A percentile compares a stretch with the other conserved stretches of the same genome.
Conservation (phyloP, 35 echinoderm and acorn worm genomes). For the Heliocidaris erythrogramma region DNA sequence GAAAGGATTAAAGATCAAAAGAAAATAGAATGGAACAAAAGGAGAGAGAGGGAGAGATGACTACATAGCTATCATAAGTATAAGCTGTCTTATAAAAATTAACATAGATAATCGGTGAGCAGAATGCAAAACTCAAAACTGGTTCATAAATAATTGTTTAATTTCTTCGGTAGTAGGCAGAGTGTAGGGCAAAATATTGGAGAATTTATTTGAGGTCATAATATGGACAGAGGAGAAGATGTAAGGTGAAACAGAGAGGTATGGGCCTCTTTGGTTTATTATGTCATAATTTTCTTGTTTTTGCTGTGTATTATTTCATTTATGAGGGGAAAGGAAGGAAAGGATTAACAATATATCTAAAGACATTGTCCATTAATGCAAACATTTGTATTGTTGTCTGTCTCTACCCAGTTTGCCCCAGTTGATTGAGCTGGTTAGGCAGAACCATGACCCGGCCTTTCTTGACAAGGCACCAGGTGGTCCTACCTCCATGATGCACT, state of each 20-base stretch:
- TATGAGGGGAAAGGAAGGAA: not conserved
- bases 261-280: no score
- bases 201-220: no score
- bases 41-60: not conserved
- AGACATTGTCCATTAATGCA: not conserved
- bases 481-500: slow-evolving; percentile 99
- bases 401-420: slow-evolving; percentile 66
- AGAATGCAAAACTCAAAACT: no score
- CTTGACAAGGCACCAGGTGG: slow-evolving; percentile 96
- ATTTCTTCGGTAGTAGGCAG: no score
- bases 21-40: not conserved
- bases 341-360: not conserved
- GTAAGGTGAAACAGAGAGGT: no score
- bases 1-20: not conserved
- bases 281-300: not conserved
- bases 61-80: not conserved
- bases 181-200: no score
- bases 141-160: no score
- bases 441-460: slow-evolving; percentile 98
- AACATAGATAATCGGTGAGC: no score
- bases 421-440: slow-evolving; percentile 81
- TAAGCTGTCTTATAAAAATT: no score
- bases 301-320: not conserved
- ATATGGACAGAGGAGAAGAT: no score
- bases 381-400: not conserved